Evolutionary conservation across 1,140 invertebrate species (phyloP), one percentile per base, ranked within the genome.

Genomic region (Acromyrmex charruanus): DNA sequence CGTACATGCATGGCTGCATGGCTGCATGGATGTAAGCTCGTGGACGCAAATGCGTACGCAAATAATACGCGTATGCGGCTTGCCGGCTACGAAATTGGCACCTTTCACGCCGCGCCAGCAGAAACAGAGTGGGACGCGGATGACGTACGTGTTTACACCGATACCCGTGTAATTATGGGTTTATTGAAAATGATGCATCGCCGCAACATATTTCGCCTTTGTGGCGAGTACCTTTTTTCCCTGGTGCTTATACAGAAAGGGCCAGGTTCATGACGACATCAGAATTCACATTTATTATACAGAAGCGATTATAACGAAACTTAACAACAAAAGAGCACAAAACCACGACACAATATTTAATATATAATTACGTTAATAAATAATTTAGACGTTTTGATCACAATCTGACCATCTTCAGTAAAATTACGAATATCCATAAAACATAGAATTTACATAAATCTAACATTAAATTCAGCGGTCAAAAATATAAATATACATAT

Each of bases 161-260:
- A 84, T 84, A 75, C 69, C 55, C 44, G 80, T 84, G 80, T 84
- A 84, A 84, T 84, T 84, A 84, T 51, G 80, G 80, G 80, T 74
- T 84, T 75, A 84, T 84, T 75, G 80, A 84, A 84, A 84, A 84
- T 84, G 80, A 84, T 75, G 80, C 80, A 84, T 84, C 69, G 69
- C 69, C 53, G 55, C n/a, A 61, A 61, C 69, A 21, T 75, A 82
- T 61, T 84, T 82, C 68, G 80, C 39, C 55, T 61, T 75, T 84
- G 35, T 61, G 55, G 51, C 55, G 68, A 61, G 28, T 49, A 61
- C 55, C 66, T 74, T 74, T 74, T 74, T 74, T 39, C 39, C 35
- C 5, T 61, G 3, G 14, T 14, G 55, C 18, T 61, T n/a, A 31
- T 44, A 53, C n/a, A 58, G 25, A 61, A 84, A 84, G 21, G 21